Evolutionary conservation across 2,113 vertebrate species (phyloP).

Genomic region (Progne subis): DNA sequence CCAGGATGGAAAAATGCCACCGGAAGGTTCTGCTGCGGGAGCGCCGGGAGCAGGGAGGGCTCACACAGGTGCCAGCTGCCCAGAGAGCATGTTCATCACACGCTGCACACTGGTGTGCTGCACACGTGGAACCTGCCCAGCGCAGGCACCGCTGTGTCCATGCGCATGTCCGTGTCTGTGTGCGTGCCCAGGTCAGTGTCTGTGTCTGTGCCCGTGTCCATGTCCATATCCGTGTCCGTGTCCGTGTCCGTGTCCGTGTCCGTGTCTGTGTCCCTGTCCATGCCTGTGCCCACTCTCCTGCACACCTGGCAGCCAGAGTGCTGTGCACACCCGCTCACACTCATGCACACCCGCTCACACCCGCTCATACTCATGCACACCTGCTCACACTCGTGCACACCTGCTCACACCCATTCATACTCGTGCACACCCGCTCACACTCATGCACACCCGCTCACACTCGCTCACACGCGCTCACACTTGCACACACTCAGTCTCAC

Average conservation of each 20-base stretch:
- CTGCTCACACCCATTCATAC: not conserved
- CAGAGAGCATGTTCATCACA: accelerated
- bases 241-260: accelerated
- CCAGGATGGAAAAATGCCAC: not conserved
- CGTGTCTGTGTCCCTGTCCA: accelerated
- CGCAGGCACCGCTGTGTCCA: accelerated
- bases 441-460: too few species aligned
- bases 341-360: too few species aligned
- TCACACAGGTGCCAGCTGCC: not conserved
- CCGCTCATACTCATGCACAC: not conserved
- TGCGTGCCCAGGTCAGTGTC: accelerated
- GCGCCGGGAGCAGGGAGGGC: accelerated
- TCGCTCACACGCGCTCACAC: not conserved
- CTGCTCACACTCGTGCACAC: too few species aligned
- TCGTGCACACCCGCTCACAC: accelerated
- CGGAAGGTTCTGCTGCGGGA: not conserved
- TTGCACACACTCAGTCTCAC: too few species aligned
- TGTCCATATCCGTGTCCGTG: accelerated
- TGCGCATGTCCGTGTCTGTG: accelerated
- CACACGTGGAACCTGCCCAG: accelerated
- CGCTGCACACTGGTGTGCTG: not conserved
- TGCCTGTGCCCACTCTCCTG: accelerated
- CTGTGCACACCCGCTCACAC: accelerated
- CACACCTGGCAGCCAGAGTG: accelerated
- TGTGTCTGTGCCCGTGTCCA: accelerated